Evolutionary conservation across 2,797 vertebrate species (phyloP).

Genomic region (Dicrostonyx torquatus): DNA sequence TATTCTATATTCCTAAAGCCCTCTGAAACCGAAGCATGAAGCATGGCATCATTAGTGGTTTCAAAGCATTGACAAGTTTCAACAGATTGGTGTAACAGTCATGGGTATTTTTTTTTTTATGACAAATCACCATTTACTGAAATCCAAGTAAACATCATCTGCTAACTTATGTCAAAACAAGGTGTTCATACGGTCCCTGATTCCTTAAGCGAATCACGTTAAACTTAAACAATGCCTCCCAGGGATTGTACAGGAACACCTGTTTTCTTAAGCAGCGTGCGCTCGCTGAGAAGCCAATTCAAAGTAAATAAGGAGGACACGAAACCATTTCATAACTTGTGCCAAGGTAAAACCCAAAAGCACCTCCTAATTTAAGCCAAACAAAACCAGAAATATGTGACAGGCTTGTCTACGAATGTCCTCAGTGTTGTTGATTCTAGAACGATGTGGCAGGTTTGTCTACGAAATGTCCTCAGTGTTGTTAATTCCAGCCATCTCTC

Average conservation of each 20-base stretch:
- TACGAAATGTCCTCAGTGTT: slow-evolving; percentile 61
- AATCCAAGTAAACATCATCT: slow-evolving; percentile 80
- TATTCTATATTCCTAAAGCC: slow-evolving; percentile 36
- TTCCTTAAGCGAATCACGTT: slow-evolving; percentile 84
- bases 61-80: slow-evolving; percentile 79
- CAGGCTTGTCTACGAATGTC: slow-evolving; percentile 68
- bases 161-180: slow-evolving; percentile 84
- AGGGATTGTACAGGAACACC: slow-evolving; percentile 81
- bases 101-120: slow-evolving; percentile 76
- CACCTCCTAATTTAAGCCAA: slow-evolving; percentile 72
- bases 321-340: slow-evolving; percentile 69
- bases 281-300: slow-evolving; percentile 84
- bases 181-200: slow-evolving; percentile 72
- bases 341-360: slow-evolving; percentile 80
- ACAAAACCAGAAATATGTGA: slow-evolving; percentile 60
- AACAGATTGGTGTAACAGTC: slow-evolving; percentile 79
- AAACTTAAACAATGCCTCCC: slow-evolving; percentile 80
- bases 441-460: slow-evolving; percentile 58
- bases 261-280: slow-evolving; percentile 84
- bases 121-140: slow-evolving; percentile 81
- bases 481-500: slow-evolving; percentile 73
- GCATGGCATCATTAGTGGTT: slow-evolving; percentile 56
- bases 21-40: slow-evolving; percentile 42
- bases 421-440: slow-evolving; percentile 63
- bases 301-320: slow-evolving; percentile 73